phyloP scores from a whole-genome alignment of 2,797 vertebrate species.

The Platalea minor region DNA sequence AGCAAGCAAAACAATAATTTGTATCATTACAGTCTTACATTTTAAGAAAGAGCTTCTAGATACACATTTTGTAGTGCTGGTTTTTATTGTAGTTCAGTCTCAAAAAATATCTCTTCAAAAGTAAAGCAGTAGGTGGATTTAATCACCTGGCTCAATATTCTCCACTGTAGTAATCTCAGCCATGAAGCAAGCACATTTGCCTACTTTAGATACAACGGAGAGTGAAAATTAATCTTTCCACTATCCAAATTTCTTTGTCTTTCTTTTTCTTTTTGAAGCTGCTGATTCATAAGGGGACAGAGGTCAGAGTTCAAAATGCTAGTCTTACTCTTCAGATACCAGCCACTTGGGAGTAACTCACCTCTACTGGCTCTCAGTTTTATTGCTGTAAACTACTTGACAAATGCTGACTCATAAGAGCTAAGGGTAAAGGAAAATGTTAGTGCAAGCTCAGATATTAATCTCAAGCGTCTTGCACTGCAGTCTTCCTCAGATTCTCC shows the following conservation, averaged over 20 bases:
- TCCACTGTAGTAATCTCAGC: not conserved
- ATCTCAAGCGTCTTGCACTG: not conserved
- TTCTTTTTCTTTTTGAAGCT: constrained; percentile 12
- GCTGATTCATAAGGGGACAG: constrained; percentile 1
- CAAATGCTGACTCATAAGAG: not conserved
- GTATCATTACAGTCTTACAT: not conserved
- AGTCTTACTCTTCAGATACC: constrained; percentile 27
- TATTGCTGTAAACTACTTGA: constrained; percentile 2
- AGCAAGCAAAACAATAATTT: not conserved
- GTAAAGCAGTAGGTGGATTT: not conserved
- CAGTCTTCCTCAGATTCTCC: not conserved
- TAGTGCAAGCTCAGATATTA: not conserved
- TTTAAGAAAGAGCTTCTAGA: not conserved
- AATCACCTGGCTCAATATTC: not conserved
- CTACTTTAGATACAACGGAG: not conserved
- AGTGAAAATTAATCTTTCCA: not conserved
- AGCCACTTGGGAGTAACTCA: constrained; percentile 19
- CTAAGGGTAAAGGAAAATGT: constrained; percentile 1
- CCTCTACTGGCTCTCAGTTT: constrained; percentile 5
- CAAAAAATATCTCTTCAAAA: not conserved
- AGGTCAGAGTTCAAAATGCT: constrained; percentile 49
- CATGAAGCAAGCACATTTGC: not conserved
- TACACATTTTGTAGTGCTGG: not conserved
- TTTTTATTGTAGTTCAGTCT: not conserved
- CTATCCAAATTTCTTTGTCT: not conserved